Evolutionary conservation across 2,797 vertebrate genomes (phyloP).

Genomic region (Dipus sagitta): DNA sequence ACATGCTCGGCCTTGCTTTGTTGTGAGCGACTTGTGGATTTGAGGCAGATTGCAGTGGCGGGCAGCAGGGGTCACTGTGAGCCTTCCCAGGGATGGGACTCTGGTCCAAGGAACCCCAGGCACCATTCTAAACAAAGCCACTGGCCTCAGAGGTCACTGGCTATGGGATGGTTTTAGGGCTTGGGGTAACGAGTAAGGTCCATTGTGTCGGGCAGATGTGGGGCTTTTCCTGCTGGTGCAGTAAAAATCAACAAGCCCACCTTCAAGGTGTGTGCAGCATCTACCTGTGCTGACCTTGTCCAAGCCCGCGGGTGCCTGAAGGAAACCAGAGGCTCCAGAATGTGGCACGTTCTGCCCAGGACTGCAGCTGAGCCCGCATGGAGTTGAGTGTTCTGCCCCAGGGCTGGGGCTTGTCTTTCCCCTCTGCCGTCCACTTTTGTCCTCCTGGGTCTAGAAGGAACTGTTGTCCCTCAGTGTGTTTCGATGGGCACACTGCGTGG

Average conservation of each 20-base stretch:
- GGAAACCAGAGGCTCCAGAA: background rate
- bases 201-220: background rate
- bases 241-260: background rate
- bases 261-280: background rate
- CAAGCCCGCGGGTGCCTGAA: too few relatives aligned
- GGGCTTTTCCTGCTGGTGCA: background rate
- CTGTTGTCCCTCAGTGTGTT: background rate
- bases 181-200: background rate
- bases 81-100: constrained; percentile 67
- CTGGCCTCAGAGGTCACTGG: constrained; percentile 13
- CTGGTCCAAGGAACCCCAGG: background rate
- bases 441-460: background rate
- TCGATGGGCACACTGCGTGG: accelerated
- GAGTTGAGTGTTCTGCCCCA: too few relatives aligned
- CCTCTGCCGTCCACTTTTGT: background rate
- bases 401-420: background rate
- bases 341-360: accelerated
- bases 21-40: accelerated
- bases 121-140: constrained; percentile 21
- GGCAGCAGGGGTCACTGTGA: constrained; percentile 89
- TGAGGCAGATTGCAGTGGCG: background rate
- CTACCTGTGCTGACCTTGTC: too few relatives aligned
- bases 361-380: accelerated
- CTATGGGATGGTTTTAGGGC: background rate
- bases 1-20: constrained; percentile 30